Conservation (phyloP, 1,140 invertebrate genomes). For the Zaprionus capensis region DNA sequence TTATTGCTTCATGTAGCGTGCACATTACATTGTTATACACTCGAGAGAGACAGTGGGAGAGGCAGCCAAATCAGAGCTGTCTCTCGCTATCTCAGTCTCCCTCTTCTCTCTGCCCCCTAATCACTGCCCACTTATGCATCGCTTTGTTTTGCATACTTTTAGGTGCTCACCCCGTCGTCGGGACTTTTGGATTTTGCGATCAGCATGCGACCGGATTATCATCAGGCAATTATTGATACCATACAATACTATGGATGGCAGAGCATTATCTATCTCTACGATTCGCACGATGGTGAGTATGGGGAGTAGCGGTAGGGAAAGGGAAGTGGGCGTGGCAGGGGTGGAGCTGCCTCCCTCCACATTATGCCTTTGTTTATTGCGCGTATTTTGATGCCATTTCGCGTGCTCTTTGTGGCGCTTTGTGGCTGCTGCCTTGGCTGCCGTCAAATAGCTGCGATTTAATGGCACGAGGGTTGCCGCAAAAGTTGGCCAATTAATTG, state of each 20-base stretch:
- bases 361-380: constrained; percentile 64
- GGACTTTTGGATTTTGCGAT: constrained; percentile 94
- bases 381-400: constrained; percentile 74
- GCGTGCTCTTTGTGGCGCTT: constrained; percentile 21
- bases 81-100: background rate
- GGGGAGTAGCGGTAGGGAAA: background rate
- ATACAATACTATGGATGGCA: constrained; percentile 96
- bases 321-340: too few relatives aligned
- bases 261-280: constrained; percentile 97
- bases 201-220: constrained; percentile 96
- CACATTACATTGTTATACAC: constrained; percentile 76
- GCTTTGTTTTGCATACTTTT: constrained; percentile 72
- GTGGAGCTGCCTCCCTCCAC: background rate
- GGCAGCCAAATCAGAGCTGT: background rate
- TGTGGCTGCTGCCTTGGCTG: background rate
- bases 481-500: constrained; percentile 41
- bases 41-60: background rate
- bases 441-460: constrained; percentile 5
- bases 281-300: constrained; percentile 88
- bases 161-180: constrained; percentile 92
- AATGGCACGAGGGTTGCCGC: constrained; percentile 18
- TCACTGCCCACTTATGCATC: constrained; percentile 30
- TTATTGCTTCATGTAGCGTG: constrained; percentile 82
- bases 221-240: constrained; percentile 96
- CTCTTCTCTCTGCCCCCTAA: background rate